Conservation (phyloP, 2,888 invertebrate genomes). For the Orthonychiurus folsomi region DNA sequence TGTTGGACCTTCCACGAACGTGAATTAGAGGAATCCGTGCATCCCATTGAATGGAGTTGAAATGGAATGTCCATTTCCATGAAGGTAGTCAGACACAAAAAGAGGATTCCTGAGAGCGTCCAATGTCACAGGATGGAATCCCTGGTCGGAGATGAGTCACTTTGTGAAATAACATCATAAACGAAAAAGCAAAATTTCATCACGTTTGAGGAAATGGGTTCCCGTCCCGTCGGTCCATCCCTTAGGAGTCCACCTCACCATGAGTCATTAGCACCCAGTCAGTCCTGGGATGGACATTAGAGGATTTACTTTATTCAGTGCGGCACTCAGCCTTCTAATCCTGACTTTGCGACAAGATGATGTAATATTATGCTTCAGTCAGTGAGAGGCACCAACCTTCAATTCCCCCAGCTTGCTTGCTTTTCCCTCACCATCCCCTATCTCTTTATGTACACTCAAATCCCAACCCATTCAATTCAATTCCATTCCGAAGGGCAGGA, state of each 20-base stretch:
- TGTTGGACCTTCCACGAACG: too few relatives aligned
- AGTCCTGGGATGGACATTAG: constrained; percentile 11
- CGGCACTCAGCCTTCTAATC: constrained; percentile 11
- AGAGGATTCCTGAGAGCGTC: too few relatives aligned
- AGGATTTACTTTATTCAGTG: constrained; percentile 30
- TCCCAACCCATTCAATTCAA: not conserved
- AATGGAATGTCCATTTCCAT: too few relatives aligned
- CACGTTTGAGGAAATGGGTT: constrained; percentile 1
- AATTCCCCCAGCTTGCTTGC: too few relatives aligned
- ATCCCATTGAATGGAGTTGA: too few relatives aligned
- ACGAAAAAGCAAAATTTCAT: constrained; percentile 1
- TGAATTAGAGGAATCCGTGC: too few relatives aligned
- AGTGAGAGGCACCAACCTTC: too few relatives aligned
- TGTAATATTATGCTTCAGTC: not conserved
- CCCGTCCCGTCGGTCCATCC: not conserved
- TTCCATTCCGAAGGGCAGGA: not conserved
- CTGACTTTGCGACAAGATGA: not conserved
- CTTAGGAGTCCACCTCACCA: constrained; percentile 11
- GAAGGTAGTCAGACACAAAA: too few relatives aligned
- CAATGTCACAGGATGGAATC: too few relatives aligned
- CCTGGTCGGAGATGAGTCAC: not conserved
- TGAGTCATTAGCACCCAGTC: constrained; percentile 34
- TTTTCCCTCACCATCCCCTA: not conserved
- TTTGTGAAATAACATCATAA: constrained; percentile 1
- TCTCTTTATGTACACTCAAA: too few relatives aligned